Conservation (phyloP, 2,797 vertebrate genomes). For the Micropoecilia bifurca region DNA sequence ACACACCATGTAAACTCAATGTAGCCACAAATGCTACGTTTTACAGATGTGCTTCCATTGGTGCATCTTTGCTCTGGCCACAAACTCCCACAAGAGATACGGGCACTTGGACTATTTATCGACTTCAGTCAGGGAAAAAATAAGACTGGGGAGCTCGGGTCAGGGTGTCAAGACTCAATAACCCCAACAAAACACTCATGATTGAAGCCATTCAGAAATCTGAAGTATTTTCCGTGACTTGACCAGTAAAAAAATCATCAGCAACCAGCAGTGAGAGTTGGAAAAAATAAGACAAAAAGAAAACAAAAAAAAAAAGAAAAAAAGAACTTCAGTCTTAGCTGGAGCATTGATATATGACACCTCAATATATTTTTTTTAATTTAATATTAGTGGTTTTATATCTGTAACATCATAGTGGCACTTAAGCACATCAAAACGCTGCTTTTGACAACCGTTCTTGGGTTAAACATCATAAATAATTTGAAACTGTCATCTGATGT, state of each 20-base stretch:
- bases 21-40: conserved; percentile 11
- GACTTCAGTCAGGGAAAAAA: conserved; percentile 16
- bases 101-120: conserved; percentile 25
- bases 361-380: no score
- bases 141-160: neutral
- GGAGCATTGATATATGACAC: neutral
- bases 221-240: conserved; percentile 26
- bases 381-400: no score
- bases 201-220: conserved; percentile 36
- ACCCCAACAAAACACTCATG: conserved; percentile 17
- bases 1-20: neutral
- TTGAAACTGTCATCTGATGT: conserved; percentile 2
- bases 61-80: conserved; percentile 17
- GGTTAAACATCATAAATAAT: neutral
- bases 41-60: conserved; percentile 30
- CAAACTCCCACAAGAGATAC: conserved; percentile 23
- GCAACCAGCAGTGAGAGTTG: neutral
- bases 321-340: neutral
- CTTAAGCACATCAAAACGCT: neutral
- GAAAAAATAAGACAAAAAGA: neutral
- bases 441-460: neutral
- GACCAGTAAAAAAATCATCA: conserved; percentile 34
- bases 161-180: neutral
- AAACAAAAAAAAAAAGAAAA: no score
- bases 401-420: no score